Evolutionary conservation across 2,113 vertebrate genomes (phyloP).

Genomic region (Paramormyrops kingsleyae): DNA sequence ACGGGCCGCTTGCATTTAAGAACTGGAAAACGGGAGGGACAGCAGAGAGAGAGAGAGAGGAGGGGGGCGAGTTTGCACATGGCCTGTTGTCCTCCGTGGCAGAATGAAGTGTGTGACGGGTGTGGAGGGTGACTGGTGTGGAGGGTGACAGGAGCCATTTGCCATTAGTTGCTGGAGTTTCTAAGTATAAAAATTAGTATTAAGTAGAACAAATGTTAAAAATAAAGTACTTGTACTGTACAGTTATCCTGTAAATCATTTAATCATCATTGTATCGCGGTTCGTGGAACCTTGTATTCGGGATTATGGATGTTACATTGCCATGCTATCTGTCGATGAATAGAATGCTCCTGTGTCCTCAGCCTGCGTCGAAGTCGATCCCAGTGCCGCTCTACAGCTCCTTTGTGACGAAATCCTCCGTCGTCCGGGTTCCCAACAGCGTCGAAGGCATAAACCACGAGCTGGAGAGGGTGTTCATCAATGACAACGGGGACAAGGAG

Average conservation of each 20-base stretch:
- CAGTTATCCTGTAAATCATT: background rate
- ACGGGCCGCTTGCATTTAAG: background rate
- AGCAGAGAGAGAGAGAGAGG: slow-evolving; percentile 13
- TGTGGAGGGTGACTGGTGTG: background rate
- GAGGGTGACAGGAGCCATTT: background rate
- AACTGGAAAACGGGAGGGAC: slow-evolving; percentile 20
- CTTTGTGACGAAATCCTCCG: slow-evolving; percentile 74
- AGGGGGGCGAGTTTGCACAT: slow-evolving; percentile 36
- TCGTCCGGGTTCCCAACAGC: slow-evolving; percentile 80
- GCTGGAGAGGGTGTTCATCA: slow-evolving; percentile 91
- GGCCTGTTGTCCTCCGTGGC: slow-evolving; percentile 22
- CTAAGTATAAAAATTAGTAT: background rate
- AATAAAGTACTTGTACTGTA: background rate
- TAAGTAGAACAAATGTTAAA: background rate
- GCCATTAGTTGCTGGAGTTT: background rate
- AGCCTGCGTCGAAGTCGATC: slow-evolving; percentile 69
- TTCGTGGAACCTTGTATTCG: background rate
- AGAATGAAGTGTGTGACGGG: background rate
- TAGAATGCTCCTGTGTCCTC: background rate
- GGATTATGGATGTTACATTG: background rate
- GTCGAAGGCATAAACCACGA: slow-evolving; percentile 92
- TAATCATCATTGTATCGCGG: background rate
- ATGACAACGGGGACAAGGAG: slow-evolving; percentile 75
- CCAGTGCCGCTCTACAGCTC: slow-evolving; percentile 67
- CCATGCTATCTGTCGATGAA: background rate